Base-by-base conservation (phyloP, 2,113 vertebrate genomes). In the Picathartes gymnocephalus region DNA sequence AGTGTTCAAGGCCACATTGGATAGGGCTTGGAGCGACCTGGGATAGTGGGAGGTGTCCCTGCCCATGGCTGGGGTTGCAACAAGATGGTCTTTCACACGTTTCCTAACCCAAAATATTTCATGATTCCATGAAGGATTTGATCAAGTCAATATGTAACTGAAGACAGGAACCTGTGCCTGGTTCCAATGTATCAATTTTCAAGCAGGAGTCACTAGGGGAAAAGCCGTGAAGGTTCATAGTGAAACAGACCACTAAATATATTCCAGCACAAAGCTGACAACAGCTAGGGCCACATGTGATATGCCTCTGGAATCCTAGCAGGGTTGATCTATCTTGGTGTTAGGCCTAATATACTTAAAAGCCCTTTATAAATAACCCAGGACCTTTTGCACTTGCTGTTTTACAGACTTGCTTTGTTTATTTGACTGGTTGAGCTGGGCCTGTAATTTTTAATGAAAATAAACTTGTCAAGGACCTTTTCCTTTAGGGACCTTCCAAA, bases 291-390 rank as follows among this genome's bases (percentile, higher is more conserved):
- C 72, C 80, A 90, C 76, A 94, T 94, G 72, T 92, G 76, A 88
- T 90, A 74, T 53, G 90, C 64, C 86, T 90, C 85, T 97, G 95
- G 93, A 95, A 92, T 96, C 85, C 94, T 92, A 45, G 64, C 44
- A 57, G 76, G 65, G 76, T 81, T 95, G 88, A 96, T 96, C 95
- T 97, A 95, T 97, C 93, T 96, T 97, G 95, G 96, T 95, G 90
- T 96, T 96, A 96, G 93, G 93, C 92, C 95, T 96, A 94, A 93
- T 93, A 95, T 74, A 93, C 80, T 96, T 95, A 71, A 96, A 95
- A 94, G 80, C 65, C 86, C 92, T 97, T 96, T 97, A 97, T 97
- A 97, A 96, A 97, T 96, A 97, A 97, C 95, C 48, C 94, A 90
- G 69, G 93, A 95, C 95, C 95, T 95, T 96, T 93, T 95, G 93